Evolutionary conservation across 2,888 invertebrate species (phyloP), one percentile per base, ranked within the genome.

Genomic region (Pterostichus madidus): DNA sequence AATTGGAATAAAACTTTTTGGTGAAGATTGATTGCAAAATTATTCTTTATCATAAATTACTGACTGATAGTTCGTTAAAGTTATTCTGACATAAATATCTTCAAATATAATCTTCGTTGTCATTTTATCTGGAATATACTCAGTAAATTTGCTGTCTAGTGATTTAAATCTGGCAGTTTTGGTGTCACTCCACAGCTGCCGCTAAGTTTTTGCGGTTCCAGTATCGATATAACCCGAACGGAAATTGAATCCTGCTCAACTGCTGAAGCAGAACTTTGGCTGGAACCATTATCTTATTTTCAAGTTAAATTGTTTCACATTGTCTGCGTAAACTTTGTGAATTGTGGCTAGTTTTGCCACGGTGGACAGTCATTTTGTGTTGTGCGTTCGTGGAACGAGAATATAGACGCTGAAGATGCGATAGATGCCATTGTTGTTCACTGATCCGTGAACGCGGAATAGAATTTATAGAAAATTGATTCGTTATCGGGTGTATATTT

Each of bases 261-360:
- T 11, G 24, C 53, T 73, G 17, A 61, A 81, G 59, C 75, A 56
- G 32, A 81, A 81, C 75, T 81, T 80, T 44, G 24, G 75, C 59
- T 53, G 24, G 7, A 7, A 8, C 46, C 75, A 59, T 73, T 81
- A 81, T 81, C 75, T 81, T 75, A 75, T 81, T 81, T 75, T 61
- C 59, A 81, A 81, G 81, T 81, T 75, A 81, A 81, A 81, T 81
- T 81, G 53, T 79, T 79, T 79, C 79, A 39, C 49, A 79, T 64
- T 64, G 79, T 79, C 24, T 32, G 17, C 13, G 49, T 11, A 64
- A 79, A 49, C 39, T 59, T 44, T 6, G 39, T 24, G 68, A 71
- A 39, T 71, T 71, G 68, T 71, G 68, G 68, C 68, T 15, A 44
- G 68, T 17, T 6, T 10, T 17, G 56, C 15, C 13, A 3, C 6